Percentiles rank a stretch among this genome's conserved stretches.
These are phyloP conservation scores for Scomber japonicus DNA, from an alignment of 2,113 vertebrate genomes.

Conservation along the genomic window DNA sequence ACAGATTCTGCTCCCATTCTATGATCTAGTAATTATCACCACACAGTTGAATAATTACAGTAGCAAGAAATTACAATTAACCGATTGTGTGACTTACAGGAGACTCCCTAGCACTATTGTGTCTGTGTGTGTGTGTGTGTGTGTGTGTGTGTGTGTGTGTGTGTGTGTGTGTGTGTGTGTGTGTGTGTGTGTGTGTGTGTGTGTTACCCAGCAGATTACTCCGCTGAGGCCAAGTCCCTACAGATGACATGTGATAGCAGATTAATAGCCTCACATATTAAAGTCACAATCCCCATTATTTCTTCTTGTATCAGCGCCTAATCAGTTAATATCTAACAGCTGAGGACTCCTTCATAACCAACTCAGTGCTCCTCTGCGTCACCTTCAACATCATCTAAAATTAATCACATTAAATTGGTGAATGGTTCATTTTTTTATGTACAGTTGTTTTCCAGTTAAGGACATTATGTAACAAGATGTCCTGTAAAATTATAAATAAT, in stretches of 20 bases:
- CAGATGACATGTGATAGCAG: conserved; percentile 71
- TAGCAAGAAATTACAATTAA: conserved; percentile 83
- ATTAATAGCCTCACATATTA: conserved; percentile 74
- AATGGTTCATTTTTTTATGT: conserved; percentile 4
- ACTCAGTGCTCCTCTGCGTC: conserved; percentile 23
- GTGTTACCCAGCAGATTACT: conserved; percentile 60
- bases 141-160: conserved; percentile 21
- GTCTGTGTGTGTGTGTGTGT: conserved; percentile 29
- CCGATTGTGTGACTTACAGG: conserved; percentile 77
- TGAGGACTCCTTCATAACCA: conserved; percentile 21
- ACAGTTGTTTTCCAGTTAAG: conserved; percentile 6
- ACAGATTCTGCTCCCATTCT: conserved; percentile 73
- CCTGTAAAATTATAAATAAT: no score
- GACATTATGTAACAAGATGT: background rate
- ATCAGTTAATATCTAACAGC: conserved; percentile 60
- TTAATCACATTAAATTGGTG: conserved; percentile 41
- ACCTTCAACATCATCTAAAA: conserved; percentile 37
- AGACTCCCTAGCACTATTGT: conserved; percentile 49
- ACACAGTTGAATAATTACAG: conserved; percentile 85
- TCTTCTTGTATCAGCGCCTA: conserved; percentile 49
- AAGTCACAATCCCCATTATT: conserved; percentile 69
- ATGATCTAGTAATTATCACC: conserved; percentile 83
- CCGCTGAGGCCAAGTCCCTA: conserved; percentile 72
- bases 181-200: conserved; percentile 21
- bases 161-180: conserved; percentile 31